Percentiles rank a stretch among this genome's conserved stretches.
Conservation (phyloP, 2,888 invertebrate genomes). For the Alsophila aescularia region DNA sequence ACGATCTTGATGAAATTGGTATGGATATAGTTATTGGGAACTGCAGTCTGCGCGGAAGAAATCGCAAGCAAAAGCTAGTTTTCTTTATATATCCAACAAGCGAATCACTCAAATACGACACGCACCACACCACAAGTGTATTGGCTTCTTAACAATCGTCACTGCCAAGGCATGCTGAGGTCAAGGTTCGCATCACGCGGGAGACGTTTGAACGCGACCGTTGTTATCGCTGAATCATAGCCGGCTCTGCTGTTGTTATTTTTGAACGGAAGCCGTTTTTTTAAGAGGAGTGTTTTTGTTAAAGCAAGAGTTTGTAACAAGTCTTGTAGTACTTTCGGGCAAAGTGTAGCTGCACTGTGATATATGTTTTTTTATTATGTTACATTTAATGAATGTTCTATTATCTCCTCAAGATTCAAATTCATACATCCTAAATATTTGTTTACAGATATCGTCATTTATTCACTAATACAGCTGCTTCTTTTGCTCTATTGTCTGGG, state of each 20-base stretch:
- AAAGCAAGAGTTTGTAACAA: not conserved
- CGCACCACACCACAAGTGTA: conserved; percentile 5
- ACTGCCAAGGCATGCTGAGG: conserved; percentile 47
- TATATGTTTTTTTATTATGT: too few species aligned
- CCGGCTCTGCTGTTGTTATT: conserved; percentile 5
- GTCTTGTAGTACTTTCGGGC: not conserved
- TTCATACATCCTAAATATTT: too few species aligned
- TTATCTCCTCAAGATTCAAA: too few species aligned
- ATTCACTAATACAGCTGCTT: too few species aligned
- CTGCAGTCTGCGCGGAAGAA: too few species aligned
- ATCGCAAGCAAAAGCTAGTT: too few species aligned
- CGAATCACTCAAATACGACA: not conserved
- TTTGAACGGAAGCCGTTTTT: conserved; percentile 26
- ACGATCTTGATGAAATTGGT: too few species aligned
- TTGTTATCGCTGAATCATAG: conserved; percentile 34
- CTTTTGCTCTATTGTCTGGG: too few species aligned
- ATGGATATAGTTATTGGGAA: too few species aligned
- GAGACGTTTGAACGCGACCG: conserved; percentile 40
- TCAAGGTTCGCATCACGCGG: conserved; percentile 69
- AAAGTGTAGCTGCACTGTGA: too few species aligned
- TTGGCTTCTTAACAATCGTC: conserved; percentile 40
- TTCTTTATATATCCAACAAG: not conserved
- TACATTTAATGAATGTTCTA: too few species aligned
- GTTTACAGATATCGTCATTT: too few species aligned
- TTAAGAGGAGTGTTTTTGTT: not conserved